Base-by-base conservation (phyloP, 2,113 vertebrate species). In the Tricholaema leucomelas region DNA sequence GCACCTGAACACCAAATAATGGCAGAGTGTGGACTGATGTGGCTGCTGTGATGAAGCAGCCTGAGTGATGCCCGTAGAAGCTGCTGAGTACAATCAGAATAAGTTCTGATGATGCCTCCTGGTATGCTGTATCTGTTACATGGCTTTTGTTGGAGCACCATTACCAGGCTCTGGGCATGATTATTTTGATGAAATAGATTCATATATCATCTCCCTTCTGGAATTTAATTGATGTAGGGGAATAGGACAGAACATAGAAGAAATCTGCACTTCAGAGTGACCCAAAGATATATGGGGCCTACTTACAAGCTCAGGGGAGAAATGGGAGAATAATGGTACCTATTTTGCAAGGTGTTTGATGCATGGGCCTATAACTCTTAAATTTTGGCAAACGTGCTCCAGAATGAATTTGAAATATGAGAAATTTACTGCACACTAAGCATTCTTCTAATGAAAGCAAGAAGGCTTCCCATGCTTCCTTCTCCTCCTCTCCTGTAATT, bases 111-210 rank as follows among this genome's bases (percentile, higher is more conserved):
- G 38, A 5, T 25, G 50, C 14, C 42, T 61, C 12, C 20, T 78
- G 56, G 56, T n/a, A 56, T 46, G 28, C 33, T 87, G 30, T 38
- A 36, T 88, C 65, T 76, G 50, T 65, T 78, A 76, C 35, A 64
- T 1, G 12, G 46, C n/a, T 88, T 77, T 70, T 54, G 50, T 12
- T 70, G 71, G 54, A 73, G 54, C 64, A 85, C 18, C 4, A 4
- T 35, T 1, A 12, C 14, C 42, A 58, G 60, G 48, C 19, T 91
- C 58, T 73, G 52, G 67, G 31, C 15, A 15, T 23, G 50, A 91
- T 92, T 92, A 80, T 74, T 94, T 91, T 96, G 89, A 96, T 84
- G 33, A 93, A 95, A 61, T 33, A 40, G n/a, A 64, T 81, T 82
- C 61, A 67, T 80, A 75, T 30, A 31, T 60, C 84, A 86, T 11